A percentile compares a stretch with the other conserved stretches of the same genome.
Conservation (phyloP, 2,888 invertebrate species). For the Conops quadrifasciatus region DNA sequence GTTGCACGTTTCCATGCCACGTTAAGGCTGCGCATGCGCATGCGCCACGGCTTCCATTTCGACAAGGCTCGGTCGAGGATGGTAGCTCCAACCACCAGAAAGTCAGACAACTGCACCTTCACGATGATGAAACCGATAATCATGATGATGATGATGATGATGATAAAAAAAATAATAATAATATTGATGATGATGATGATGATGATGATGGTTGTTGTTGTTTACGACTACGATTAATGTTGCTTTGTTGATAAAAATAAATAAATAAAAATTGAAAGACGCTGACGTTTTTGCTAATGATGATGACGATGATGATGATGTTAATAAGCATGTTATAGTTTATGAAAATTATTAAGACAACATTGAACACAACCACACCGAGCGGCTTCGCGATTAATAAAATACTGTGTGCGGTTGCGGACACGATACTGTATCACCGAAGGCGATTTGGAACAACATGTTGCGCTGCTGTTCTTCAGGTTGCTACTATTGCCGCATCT, state of each 20-base stretch:
- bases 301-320: not conserved
- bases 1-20: conserved; percentile 40
- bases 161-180: not conserved
- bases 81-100: conserved; percentile 12
- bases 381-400: not conserved
- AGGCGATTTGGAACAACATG: conserved; percentile 27
- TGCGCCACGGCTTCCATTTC: conserved; percentile 25
- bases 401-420: conserved; percentile 2
- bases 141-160: not conserved
- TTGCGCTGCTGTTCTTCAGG: conserved; percentile 3
- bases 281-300: not conserved
- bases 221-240: not conserved
- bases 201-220: not conserved
- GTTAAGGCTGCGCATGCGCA: conserved; percentile 35
- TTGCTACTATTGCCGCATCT: no score
- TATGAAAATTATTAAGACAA: not conserved
- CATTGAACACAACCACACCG: not conserved
- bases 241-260: not conserved
- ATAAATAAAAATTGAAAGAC: not conserved
- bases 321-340: not conserved
- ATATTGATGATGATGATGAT: not conserved
- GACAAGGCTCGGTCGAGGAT: not conserved
- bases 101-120: conserved; percentile 7
- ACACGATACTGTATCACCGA: conserved; percentile 31
- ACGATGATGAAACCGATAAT: not conserved